phyloP scores from a whole-genome alignment of 1,140 invertebrate genomes.

The Eciton burchellii region DNA sequence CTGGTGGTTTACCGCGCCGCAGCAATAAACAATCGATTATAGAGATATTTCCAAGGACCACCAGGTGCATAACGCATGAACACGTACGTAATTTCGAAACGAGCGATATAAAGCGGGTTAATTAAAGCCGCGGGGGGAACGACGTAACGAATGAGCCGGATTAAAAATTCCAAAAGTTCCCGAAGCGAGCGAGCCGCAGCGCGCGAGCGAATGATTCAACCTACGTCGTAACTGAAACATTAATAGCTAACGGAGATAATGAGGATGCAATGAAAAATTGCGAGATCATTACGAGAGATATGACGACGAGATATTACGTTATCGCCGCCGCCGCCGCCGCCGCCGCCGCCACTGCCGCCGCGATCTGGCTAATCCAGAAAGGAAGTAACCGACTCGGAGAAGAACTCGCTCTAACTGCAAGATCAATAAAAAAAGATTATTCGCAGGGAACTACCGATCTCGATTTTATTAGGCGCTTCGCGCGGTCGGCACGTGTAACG shows the following conservation, averaged over 20 bases:
- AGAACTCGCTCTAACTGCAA: too few relatives aligned
- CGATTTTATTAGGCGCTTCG: constrained; percentile 28
- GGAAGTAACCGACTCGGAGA: not conserved
- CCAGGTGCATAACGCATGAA: constrained; percentile 56
- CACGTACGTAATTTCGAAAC: constrained; percentile 44
- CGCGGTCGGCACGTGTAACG: constrained; percentile 22
- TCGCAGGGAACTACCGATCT: constrained; percentile 10
- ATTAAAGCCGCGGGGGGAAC: constrained; percentile 52
- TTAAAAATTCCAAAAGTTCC: constrained; percentile 50
- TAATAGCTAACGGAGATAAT: constrained; percentile 49
- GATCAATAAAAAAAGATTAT: not conserved
- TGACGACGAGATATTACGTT: not conserved
- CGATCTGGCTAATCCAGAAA: not conserved
- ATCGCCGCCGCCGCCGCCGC: not conserved
- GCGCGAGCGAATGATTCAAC: constrained; percentile 39
- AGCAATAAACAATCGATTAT: constrained; percentile 67
- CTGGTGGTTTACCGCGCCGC: constrained; percentile 66
- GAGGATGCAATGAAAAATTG: constrained; percentile 42
- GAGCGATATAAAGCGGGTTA: constrained; percentile 52
- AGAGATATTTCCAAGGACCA: constrained; percentile 58
- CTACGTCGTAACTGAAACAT: constrained; percentile 39
- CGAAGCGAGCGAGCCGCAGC: constrained; percentile 25
- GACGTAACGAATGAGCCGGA: constrained; percentile 55
- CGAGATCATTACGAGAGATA: constrained; percentile 26
- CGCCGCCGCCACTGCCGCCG: too few relatives aligned